phyloP scores from a whole-genome alignment of 2,797 vertebrate species.

The Bryconaethiops microstoma region DNA sequence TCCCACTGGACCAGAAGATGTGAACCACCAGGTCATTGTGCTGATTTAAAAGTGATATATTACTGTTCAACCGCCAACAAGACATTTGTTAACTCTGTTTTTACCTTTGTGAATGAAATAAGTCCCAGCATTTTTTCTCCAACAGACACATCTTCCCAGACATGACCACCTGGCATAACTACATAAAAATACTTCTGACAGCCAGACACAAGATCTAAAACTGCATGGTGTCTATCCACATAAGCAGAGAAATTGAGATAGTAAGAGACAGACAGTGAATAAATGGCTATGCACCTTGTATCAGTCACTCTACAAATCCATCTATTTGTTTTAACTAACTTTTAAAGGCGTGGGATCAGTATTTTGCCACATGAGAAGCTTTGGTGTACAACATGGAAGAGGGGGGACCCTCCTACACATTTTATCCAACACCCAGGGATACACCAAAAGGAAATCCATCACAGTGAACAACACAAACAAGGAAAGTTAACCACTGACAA shows the following conservation, averaged over 20 bases:
- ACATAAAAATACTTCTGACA: constrained; percentile 4
- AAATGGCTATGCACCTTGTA: constrained; percentile 48
- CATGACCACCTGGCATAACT: constrained; percentile 26
- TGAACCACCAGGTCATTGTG: constrained; percentile 44
- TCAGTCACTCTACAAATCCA: constrained; percentile 49
- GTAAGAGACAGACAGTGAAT: constrained; percentile 45
- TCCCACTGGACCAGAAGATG: not conserved
- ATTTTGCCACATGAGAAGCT: constrained; percentile 40
- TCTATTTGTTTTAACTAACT: constrained; percentile 67
- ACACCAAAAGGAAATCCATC: constrained; percentile 15
- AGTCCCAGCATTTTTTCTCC: constrained; percentile 21
- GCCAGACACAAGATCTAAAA: not conserved
- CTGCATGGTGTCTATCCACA: constrained; percentile 17
- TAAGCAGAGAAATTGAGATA: constrained; percentile 13
- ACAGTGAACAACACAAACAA: not conserved
- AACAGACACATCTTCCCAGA: constrained; percentile 29
- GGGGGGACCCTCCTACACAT: constrained; percentile 20
- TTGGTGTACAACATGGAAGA: constrained; percentile 24
- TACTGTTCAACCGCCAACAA: constrained; percentile 54
- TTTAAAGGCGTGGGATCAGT: constrained; percentile 38
- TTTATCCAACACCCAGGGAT: not conserved
- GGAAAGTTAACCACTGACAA: constrained; percentile 1
- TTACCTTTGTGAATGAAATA: constrained; percentile 27
- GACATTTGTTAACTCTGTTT: constrained; percentile 39
- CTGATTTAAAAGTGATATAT: constrained; percentile 43